Evolutionary conservation across 2,113 vertebrate genomes (phyloP).

Genomic region (Tringa solitaria): DNA sequence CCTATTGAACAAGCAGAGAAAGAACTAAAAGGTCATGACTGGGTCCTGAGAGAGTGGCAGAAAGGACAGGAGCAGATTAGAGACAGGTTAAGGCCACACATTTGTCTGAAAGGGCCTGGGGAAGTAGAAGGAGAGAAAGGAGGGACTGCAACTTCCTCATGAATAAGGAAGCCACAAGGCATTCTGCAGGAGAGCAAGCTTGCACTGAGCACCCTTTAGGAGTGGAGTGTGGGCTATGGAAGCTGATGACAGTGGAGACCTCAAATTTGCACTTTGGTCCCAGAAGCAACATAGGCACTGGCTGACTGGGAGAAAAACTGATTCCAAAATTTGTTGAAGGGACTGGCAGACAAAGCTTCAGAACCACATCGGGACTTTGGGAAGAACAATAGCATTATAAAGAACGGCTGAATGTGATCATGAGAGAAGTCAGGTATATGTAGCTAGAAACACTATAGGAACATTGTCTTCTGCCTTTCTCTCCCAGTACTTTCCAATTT

Average conservation of each 20-base stretch:
- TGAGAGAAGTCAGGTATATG: not conserved
- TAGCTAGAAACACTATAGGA: not conserved
- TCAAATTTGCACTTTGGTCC: not conserved
- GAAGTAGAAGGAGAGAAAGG: not conserved
- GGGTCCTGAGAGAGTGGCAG: not conserved
- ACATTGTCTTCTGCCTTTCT: not conserved
- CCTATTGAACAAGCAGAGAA: not conserved
- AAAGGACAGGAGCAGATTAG: not conserved
- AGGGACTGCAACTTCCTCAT: not conserved
- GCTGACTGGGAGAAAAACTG: not conserved
- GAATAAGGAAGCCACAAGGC: not conserved
- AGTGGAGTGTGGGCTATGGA: not conserved
- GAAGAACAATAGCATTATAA: not conserved
- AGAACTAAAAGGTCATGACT: not conserved
- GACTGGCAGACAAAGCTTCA: not conserved
- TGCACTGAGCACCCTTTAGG: not conserved
- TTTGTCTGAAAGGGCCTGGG: not conserved
- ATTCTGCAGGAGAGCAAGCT: not conserved
- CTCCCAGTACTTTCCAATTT: not conserved
- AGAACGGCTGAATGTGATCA: not conserved
- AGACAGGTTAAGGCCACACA: not conserved
- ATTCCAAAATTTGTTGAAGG: not conserved
- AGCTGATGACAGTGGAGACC: not conserved
- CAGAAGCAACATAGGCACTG: not conserved
- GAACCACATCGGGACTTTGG: not conserved